Evolutionary conservation across 1,140 invertebrate species (phyloP).

Genomic region (Drosophila burlai): DNA sequence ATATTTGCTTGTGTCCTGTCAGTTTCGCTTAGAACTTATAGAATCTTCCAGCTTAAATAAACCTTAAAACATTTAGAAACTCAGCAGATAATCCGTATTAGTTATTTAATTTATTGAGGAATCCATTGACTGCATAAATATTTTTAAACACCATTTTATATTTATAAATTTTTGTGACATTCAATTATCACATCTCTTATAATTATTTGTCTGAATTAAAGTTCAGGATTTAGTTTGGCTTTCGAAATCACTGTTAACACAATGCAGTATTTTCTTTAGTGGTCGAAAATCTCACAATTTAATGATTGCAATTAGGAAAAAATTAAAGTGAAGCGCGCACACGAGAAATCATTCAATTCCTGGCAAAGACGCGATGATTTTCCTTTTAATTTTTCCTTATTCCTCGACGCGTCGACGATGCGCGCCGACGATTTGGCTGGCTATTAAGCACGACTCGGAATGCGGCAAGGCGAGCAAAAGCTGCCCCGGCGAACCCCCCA

Average conservation of each 20-base stretch:
- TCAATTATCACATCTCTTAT: constrained; percentile 5
- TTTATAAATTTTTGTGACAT: neutral
- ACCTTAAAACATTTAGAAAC: neutral
- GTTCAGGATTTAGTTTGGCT: neutral
- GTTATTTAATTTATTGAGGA: too few relatives aligned
- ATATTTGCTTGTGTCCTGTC: too few relatives aligned
- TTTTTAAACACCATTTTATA: neutral
- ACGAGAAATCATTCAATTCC: constrained; percentile 33
- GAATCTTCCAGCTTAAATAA: too few relatives aligned
- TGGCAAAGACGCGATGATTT: constrained; percentile 32
- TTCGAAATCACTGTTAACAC: constrained; percentile 2
- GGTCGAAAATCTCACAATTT: constrained; percentile 11
- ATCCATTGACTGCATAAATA: neutral
- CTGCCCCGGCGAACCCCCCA: constrained; percentile 61
- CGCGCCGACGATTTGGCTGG: constrained; percentile 73
- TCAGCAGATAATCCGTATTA: neutral
- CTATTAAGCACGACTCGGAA: constrained; percentile 78
- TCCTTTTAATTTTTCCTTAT: constrained; percentile 19
- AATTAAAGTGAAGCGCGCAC: constrained; percentile 36
- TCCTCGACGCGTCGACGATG: constrained; percentile 46
- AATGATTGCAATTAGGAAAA: constrained; percentile 39
- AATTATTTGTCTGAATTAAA: neutral
- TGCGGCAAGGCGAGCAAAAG: constrained; percentile 70
- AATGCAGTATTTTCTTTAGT: neutral
- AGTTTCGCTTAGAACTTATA: neutral